Base-by-base conservation (phyloP, 2,113 vertebrate species). In the Mixornis gularis region DNA sequence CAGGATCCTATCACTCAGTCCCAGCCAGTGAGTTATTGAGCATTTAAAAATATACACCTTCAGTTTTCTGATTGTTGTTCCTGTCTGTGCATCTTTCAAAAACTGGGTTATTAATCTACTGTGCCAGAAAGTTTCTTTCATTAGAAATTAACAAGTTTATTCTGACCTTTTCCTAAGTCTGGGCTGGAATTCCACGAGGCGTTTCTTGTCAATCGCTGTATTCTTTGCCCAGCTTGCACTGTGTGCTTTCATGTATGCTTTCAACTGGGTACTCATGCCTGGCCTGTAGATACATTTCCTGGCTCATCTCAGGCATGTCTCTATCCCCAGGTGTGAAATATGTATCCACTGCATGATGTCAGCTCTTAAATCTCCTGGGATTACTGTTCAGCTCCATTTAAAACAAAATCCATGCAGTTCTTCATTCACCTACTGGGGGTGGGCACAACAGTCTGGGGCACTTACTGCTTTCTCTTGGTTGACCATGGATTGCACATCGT, bases 261-360 rank as follows among this genome's bases (percentile, higher is more conserved):
- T 90, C 92, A 93, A 74, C 68, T 48, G 52, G 79, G 83, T 94
- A 44, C 90, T 95, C 88, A 86, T 83, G 90, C 82, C 85, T 90
- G 79, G 88, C 92, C 93, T 93, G 90, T 80, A 88, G 93, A 88
- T 95, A 94, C 64, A 83, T 95, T 95, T 96, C 76, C 92, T 95
- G 88, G 88, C 90, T 94, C 93, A 95, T 95, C 92, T 93, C 85
- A 95, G 95, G 90, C 95, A 95, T 83, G 87, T 93, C 64, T 92
- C 79, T 94, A 90, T 90, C 76, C 76, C 64, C 92, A 96, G 90
- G 92, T 95, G 95, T 88, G 93, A 95, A 94, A 92, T 80, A 94
- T 32, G 52, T 83, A 95, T 87, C 76, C 52, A 78, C 24, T 73
- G 40, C 82, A 71, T 94, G 93, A 96, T 88, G 64, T 93, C 90